phyloP scores from a whole-genome alignment of 2,888 invertebrate genomes.

The Pseudococcus longispinus region DNA sequence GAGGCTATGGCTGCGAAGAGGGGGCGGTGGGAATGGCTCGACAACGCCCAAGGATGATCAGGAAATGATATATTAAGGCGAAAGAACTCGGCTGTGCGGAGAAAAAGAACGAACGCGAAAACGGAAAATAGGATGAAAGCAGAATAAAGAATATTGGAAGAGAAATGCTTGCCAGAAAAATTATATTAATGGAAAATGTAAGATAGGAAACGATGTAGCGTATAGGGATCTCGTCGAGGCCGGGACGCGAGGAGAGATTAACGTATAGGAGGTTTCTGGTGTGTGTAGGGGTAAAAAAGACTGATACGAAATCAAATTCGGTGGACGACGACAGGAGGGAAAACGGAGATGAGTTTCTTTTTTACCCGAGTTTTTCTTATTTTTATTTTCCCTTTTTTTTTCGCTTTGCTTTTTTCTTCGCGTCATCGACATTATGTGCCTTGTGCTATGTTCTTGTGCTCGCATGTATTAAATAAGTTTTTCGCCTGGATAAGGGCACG shows the following conservation, averaged over 20 bases:
- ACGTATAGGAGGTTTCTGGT: conserved; percentile 53
- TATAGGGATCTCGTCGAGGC: conserved; percentile 32
- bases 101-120: conserved; percentile 41
- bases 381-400: conserved; percentile 32
- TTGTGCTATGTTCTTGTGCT: conserved; percentile 54
- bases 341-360: conserved; percentile 56
- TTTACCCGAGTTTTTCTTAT: conserved; percentile 37
- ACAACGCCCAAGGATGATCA: conserved; percentile 57
- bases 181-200: conserved; percentile 56
- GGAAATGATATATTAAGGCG: conserved; percentile 54
- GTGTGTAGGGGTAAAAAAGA: conserved; percentile 55
- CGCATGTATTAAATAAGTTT: conserved; percentile 56
- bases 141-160: conserved; percentile 56
- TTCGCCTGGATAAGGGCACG: conserved; percentile 56
- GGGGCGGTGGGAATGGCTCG: conserved; percentile 43
- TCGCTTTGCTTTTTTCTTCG: conserved; percentile 49
- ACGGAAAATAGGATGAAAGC: conserved; percentile 56
- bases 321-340: conserved; percentile 51
- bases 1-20: background rate
- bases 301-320: conserved; percentile 56
- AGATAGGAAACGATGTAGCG: conserved; percentile 55
- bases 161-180: conserved; percentile 56
- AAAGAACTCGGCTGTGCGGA: conserved; percentile 20
- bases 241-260: conserved; percentile 44
- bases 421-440: conserved; percentile 56